A percentile compares a stretch with the other conserved stretches of the same genome.
These are phyloP conservation scores for Knipowitschia caucasica DNA, from an alignment of 2,797 vertebrate species.

Conservation along the genomic window DNA sequence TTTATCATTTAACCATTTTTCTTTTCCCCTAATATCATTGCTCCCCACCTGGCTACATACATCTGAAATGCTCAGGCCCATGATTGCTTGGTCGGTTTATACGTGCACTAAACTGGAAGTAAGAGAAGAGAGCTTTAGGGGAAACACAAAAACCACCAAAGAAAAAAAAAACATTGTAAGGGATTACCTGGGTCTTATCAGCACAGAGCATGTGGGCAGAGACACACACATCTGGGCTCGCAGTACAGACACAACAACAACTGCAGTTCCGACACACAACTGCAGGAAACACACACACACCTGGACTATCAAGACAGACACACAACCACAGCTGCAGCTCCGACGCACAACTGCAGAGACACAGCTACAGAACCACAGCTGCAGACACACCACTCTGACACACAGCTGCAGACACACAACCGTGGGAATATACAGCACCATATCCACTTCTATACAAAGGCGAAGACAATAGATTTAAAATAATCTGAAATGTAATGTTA, in stretches of 20 bases:
- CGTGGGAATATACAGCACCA: too few species aligned
- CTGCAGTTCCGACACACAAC: constrained; percentile 1
- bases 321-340: constrained; percentile 15
- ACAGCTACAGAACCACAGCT: constrained; percentile 21
- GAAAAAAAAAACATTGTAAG: constrained; percentile 2
- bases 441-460: too few species aligned
- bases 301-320: constrained; percentile 22
- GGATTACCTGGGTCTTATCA: constrained; percentile 33
- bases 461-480: too few species aligned
- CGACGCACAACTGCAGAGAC: constrained; percentile 12
- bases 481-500: too few species aligned
- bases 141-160: constrained; percentile 1
- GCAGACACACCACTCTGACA: constrained; percentile 12
- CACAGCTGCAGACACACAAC: constrained; percentile 16
- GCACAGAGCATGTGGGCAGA: constrained; percentile 16
- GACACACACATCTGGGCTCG: constrained; percentile 15
- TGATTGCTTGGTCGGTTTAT: too few species aligned
- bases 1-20: too few species aligned
- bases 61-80: too few species aligned
- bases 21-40: too few species aligned
- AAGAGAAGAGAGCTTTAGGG: constrained; percentile 1
- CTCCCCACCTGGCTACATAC: too few species aligned
- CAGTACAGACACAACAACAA: constrained; percentile 29
- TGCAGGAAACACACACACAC: constrained; percentile 18
- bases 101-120: not conserved